Evolutionary conservation across 1,140 invertebrate genomes (phyloP).

Genomic region (Apolygus lucorum): DNA sequence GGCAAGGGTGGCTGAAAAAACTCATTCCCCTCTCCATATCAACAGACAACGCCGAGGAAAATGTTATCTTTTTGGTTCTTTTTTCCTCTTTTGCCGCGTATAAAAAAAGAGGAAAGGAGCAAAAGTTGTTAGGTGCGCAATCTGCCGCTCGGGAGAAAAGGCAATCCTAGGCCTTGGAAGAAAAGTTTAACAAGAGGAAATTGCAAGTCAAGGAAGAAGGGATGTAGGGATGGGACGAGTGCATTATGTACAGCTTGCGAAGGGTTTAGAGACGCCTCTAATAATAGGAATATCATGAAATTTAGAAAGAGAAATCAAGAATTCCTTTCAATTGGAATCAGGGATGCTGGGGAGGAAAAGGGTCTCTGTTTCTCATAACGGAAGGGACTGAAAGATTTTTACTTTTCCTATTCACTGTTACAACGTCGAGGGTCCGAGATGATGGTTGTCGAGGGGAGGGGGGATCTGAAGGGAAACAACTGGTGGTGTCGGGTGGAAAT

Average conservation of each 20-base stretch:
- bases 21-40: slow-evolving; percentile 4
- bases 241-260: neutral
- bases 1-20: neutral
- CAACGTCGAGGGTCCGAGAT: too few relatives aligned
- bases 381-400: too few relatives aligned
- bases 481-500: too few relatives aligned
- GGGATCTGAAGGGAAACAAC: too few relatives aligned
- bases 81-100: neutral
- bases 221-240: neutral
- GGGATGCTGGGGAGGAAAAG: too few relatives aligned
- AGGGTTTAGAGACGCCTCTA: neutral
- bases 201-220: neutral
- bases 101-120: slow-evolving; percentile 1
- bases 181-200: slow-evolving; percentile 8
- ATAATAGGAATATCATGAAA: neutral
- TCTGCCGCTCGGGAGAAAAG: neutral
- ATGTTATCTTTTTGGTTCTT: neutral
- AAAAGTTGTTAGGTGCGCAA: slow-evolving; percentile 6
- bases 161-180: neutral
- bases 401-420: too few relatives aligned
- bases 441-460: too few relatives aligned
- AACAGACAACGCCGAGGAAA: slow-evolving; percentile 11
- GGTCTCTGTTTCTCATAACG: too few relatives aligned
- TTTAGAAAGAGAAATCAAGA: neutral
- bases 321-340: neutral